These are phyloP conservation scores for Tolypeutes matacus DNA, from an alignment of 2,797 vertebrate species.

Conservation along the genomic window DNA sequence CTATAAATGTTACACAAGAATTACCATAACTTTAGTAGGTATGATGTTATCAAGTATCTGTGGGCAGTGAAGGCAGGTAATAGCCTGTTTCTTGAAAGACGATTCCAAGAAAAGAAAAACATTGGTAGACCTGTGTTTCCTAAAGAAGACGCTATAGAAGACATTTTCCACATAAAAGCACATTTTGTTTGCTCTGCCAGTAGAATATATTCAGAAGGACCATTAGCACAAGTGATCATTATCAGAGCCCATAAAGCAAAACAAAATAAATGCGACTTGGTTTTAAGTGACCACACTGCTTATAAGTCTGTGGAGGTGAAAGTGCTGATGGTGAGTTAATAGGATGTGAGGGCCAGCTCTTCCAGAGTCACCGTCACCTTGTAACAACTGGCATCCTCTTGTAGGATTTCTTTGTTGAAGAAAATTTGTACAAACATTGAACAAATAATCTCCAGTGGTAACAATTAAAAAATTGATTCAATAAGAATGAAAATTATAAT, in stretches of 20 bases:
- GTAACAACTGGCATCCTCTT: not conserved
- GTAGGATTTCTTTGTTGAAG: constrained; percentile 19
- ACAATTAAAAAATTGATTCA: not conserved
- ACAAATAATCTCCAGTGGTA: not conserved
- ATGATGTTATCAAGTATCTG: not conserved
- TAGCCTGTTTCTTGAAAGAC: not conserved
- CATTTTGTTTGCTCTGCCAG: not conserved
- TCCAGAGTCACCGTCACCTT: not conserved
- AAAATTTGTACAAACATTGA: not conserved
- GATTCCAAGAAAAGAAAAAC: constrained; percentile 16
- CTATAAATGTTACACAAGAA: not conserved
- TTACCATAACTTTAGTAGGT: not conserved
- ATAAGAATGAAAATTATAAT: not conserved
- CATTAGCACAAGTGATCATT: constrained; percentile 72
- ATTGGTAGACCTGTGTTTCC: not conserved
- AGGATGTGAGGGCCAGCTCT: not conserved
- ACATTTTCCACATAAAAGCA: constrained; percentile 3
- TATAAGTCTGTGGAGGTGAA: constrained; percentile 44
- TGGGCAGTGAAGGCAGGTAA: not conserved
- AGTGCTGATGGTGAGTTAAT: constrained; percentile 51
- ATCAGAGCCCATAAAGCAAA: constrained; percentile 78
- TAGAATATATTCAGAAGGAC: not conserved
- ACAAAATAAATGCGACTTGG: constrained; percentile 74
- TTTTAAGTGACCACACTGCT: constrained; percentile 74
- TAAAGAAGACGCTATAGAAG: not conserved